Conservation (phyloP, 2,113 vertebrate species). For the Tachycineta bicolor region DNA sequence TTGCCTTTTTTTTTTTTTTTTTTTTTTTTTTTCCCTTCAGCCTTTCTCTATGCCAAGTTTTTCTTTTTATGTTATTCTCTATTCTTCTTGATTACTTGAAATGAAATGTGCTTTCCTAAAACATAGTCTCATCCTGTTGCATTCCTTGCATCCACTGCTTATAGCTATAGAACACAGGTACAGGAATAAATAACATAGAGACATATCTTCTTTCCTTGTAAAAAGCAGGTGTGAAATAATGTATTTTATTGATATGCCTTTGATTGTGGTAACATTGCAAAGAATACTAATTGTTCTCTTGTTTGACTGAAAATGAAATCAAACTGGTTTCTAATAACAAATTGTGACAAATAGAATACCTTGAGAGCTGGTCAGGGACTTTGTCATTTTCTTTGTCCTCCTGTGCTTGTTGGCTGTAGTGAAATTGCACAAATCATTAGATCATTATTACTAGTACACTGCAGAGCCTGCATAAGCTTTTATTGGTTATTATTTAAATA, state of each 20-base stretch:
- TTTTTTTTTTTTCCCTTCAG: background rate
- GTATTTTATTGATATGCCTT: background rate
- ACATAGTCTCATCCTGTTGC: background rate
- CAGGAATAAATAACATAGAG: background rate
- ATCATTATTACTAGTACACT: background rate
- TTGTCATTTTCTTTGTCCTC: slow-evolving; percentile 63
- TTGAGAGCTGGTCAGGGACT: slow-evolving; percentile 50
- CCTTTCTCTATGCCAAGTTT: background rate
- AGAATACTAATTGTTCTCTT: background rate
- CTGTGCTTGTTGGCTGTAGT: slow-evolving; percentile 62
- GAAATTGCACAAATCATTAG: slow-evolving; percentile 46
- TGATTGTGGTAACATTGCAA: background rate
- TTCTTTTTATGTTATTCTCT: background rate
- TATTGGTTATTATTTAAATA: background rate
- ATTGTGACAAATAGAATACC: slow-evolving; percentile 37
- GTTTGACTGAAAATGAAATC: background rate
- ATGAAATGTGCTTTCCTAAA: background rate
- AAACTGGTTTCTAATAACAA: background rate
- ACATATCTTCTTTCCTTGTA: background rate
- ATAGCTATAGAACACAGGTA: background rate
- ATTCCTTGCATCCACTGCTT: background rate
- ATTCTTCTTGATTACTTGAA: background rate
- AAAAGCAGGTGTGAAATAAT: background rate
- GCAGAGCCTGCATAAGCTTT: background rate
- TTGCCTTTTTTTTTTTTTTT: too few species aligned